These are phyloP conservation scores for Sturmia bella DNA, from an alignment of 2,888 invertebrate species.

Conservation along the genomic window DNA sequence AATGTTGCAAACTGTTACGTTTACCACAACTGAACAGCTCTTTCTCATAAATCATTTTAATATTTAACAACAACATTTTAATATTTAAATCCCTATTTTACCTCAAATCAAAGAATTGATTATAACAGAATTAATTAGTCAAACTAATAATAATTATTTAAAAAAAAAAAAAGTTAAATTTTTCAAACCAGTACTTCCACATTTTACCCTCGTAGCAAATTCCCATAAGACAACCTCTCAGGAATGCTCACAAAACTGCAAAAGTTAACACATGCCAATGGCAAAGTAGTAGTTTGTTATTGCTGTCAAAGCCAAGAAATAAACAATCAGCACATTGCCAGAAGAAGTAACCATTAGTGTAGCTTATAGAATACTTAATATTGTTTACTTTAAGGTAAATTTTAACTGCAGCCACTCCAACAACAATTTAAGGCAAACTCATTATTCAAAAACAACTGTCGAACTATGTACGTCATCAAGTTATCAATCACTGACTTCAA, in stretches of 20 bases:
- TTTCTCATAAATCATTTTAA: conserved; percentile 68
- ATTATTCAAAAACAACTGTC: conserved; percentile 66
- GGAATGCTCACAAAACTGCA: neutral
- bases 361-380: conserved; percentile 22
- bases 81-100: too few relatives aligned
- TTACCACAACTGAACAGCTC: conserved; percentile 20
- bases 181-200: too few relatives aligned
- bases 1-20: conserved; percentile 38
- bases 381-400: conserved; percentile 19
- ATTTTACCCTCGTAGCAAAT: too few relatives aligned
- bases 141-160: too few relatives aligned
- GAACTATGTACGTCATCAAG: conserved; percentile 61
- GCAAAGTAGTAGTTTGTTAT: too few relatives aligned
- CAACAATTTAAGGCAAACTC: conserved; percentile 31
- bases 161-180: too few relatives aligned
- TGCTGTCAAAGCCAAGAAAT: conserved; percentile 6
- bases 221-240: neutral
- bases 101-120: too few relatives aligned
- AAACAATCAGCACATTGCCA: conserved; percentile 9
- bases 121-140: too few relatives aligned
- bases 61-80: too few relatives aligned
- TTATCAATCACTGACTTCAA: conserved; percentile 60
- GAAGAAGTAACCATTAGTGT: conserved; percentile 12
- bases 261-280: conserved; percentile 36
- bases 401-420: conserved; percentile 6